Evolutionary conservation across 92 coral and sea anemone genomes (phyloP).

Genomic region (Isaurus tuberculatus): DNA sequence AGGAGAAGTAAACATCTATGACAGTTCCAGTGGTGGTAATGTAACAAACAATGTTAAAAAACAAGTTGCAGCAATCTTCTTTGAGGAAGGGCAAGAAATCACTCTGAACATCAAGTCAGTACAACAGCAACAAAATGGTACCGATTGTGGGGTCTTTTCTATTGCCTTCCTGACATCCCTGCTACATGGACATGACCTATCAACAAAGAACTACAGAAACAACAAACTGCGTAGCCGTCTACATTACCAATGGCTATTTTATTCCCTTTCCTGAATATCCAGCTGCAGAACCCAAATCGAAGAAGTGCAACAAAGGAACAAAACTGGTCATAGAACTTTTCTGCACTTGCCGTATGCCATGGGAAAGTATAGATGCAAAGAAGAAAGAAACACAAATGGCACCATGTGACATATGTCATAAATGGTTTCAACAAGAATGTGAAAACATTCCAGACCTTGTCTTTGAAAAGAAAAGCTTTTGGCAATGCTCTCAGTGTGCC

Average conservation of each 20-base stretch:
- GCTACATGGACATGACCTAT: slow-evolving; percentile 13
- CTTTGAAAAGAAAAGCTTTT: too few species aligned
- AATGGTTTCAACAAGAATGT: too few species aligned
- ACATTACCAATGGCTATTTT: neutral
- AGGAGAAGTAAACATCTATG: slow-evolving; percentile 35
- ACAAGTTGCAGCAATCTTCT: slow-evolving; percentile 1
- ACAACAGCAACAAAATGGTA: slow-evolving; percentile 43
- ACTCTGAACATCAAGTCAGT: slow-evolving; percentile 6
- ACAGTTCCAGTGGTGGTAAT: slow-evolving; percentile 23
- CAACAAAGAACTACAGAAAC: neutral
- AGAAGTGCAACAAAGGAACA: too few species aligned
- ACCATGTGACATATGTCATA: too few species aligned
- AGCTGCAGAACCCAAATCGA: neutral
- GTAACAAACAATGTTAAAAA: too few species aligned
- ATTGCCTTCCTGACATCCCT: slow-evolving; percentile 46
- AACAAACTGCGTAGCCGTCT: slow-evolving; percentile 20
- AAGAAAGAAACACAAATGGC: too few species aligned
- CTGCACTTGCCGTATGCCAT: slow-evolving; percentile 26
- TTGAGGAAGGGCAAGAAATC: neutral
- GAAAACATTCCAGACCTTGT: too few species aligned
- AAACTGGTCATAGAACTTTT: neutral
- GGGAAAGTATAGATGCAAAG: neutral
- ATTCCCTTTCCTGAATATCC: slow-evolving; percentile 31
- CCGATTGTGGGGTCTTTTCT: slow-evolving; percentile 57
- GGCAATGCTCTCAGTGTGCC: too few species aligned